These are phyloP conservation scores for Beaufortia kweichowensis DNA, from an alignment of 2,113 vertebrate species.

Conservation along the genomic window DNA sequence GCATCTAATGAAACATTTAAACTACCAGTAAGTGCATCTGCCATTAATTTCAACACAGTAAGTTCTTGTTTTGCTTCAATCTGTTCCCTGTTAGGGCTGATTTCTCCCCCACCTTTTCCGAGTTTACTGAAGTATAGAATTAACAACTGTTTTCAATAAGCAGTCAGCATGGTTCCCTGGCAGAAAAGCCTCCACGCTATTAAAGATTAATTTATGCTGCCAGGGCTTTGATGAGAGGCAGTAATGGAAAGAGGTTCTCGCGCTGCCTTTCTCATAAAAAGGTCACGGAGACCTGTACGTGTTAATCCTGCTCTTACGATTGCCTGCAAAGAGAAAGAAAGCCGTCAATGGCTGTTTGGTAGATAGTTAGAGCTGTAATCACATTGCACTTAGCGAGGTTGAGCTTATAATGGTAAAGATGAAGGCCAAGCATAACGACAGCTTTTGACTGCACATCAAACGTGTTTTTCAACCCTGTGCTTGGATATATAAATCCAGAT, in stretches of 20 bases:
- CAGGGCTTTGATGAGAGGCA: constrained; percentile 75
- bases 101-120: constrained; percentile 73
- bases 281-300: constrained; percentile 56
- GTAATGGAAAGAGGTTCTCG: constrained; percentile 64
- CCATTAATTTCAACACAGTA: constrained; percentile 93
- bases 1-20: constrained; percentile 98
- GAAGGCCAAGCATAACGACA: constrained; percentile 22
- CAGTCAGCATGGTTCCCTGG: constrained; percentile 83
- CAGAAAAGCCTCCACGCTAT: constrained; percentile 75
- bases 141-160: constrained; percentile 98
- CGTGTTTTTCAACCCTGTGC: constrained; percentile 35
- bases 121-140: constrained; percentile 93
- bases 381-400: constrained; percentile 37
- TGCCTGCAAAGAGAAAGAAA: constrained; percentile 14
- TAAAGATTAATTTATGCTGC: constrained; percentile 80
- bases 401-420: background rate
- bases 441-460: constrained; percentile 41
- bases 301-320: constrained; percentile 60
- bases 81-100: constrained; percentile 91
- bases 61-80: constrained; percentile 90
- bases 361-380: too few relatives aligned
- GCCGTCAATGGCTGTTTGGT: constrained; percentile 3
- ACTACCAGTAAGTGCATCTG: constrained; percentile 94
- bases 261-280: constrained; percentile 52
- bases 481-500: constrained; percentile 36